These are phyloP conservation scores for Diarsia dahlii DNA, from an alignment of 2,888 invertebrate genomes.

Conservation along the genomic window DNA sequence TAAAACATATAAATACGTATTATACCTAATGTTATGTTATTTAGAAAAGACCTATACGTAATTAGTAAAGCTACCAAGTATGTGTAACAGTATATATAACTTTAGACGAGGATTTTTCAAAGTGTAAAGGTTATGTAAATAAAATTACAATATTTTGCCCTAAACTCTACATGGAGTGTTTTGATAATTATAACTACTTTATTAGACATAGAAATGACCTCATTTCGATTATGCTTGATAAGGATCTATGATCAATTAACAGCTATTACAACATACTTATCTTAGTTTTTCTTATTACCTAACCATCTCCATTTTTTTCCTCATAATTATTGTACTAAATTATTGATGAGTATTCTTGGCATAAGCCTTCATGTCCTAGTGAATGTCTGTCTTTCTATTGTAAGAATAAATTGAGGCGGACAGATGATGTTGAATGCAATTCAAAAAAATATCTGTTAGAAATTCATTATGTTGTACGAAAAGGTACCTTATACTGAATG, in stretches of 20 bases:
- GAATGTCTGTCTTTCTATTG: neutral
- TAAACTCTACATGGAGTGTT: neutral
- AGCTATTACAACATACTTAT: neutral
- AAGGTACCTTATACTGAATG: neutral
- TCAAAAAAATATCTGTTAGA: neutral
- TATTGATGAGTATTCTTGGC: neutral
- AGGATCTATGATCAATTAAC: neutral
- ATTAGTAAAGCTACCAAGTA: neutral
- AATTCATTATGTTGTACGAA: neutral
- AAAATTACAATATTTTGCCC: neutral
- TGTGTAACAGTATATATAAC: neutral
- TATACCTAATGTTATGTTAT: neutral
- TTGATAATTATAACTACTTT: neutral
- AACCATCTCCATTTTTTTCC: neutral
- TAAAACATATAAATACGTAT: slow-evolving; percentile 2
- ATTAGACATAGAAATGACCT: slow-evolving; percentile 1
- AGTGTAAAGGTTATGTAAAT: slow-evolving; percentile 50
- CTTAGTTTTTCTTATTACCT: neutral
- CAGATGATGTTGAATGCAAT: neutral
- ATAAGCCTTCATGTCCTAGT: neutral
- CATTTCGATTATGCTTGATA: slow-evolving; percentile 13
- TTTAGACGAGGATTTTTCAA: neutral
- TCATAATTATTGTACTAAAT: neutral
- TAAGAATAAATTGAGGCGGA: neutral
- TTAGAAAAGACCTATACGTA: neutral